Evolutionary conservation across 2,888 invertebrate genomes (phyloP).

Genomic region (Litoditis marina): DNA sequence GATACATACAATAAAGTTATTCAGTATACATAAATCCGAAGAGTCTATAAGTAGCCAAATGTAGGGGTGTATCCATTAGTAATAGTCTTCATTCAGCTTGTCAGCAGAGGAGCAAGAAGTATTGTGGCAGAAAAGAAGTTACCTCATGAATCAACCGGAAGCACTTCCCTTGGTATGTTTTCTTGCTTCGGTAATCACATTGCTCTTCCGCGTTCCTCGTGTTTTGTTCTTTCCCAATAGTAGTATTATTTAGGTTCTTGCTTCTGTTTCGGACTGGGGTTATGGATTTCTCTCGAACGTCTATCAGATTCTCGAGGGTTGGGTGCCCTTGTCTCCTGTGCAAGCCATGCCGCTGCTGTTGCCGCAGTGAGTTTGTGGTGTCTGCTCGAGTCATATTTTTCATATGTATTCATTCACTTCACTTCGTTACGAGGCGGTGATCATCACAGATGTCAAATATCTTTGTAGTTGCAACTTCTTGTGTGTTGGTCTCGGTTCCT

Average conservation of each 20-base stretch:
- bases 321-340: slow-evolving; percentile 76
- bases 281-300: slow-evolving; percentile 62
- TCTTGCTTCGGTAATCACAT: not conserved
- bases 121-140: slow-evolving; percentile 64
- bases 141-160: slow-evolving; percentile 59
- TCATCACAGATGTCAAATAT: too few species aligned
- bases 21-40: too few species aligned
- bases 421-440: too few species aligned
- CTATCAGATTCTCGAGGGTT: slow-evolving; percentile 80
- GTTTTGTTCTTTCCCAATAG: too few species aligned
- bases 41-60: too few species aligned
- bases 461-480: too few species aligned
- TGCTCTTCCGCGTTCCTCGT: too few species aligned
- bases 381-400: too few species aligned
- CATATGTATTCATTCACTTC: too few species aligned
- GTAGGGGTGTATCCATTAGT: too few species aligned
- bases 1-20: too few species aligned
- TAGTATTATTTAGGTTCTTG: slow-evolving; percentile 23
- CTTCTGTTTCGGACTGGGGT: slow-evolving; percentile 39
- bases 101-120: slow-evolving; percentile 46
- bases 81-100: too few species aligned
- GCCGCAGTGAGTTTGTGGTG: slow-evolving; percentile 76
- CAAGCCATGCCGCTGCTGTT: slow-evolving; percentile 86
- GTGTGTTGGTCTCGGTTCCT: not conserved
- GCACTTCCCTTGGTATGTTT: slow-evolving; percentile 63